Percentiles rank a stretch among this genome's conserved stretches.
Conservation (phyloP, 2,888 invertebrate genomes). For the Platynereis dumerilii region DNA sequence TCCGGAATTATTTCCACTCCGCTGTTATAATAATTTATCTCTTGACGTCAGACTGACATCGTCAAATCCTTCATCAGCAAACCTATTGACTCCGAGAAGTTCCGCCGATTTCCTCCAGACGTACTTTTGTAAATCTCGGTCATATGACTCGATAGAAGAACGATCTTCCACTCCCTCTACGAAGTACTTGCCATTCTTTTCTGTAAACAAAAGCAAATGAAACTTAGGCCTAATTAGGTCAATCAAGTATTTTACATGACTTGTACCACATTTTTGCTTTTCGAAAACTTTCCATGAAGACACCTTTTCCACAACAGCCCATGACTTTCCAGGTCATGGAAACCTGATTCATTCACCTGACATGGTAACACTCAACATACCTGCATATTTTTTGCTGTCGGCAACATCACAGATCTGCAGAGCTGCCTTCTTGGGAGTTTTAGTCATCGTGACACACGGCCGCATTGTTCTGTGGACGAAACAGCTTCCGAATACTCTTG, state of each 20-base stretch:
- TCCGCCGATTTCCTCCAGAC: conserved; percentile 35
- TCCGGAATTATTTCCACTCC: too few species aligned
- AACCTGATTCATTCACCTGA: too few species aligned
- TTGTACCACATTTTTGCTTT: too few species aligned
- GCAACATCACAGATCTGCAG: conserved; percentile 33
- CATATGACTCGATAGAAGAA: conserved; percentile 41
- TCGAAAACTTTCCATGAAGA: too few species aligned
- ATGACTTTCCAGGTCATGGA: too few species aligned
- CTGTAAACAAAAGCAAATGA: conserved; percentile 29
- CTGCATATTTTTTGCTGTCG: conserved; percentile 37
- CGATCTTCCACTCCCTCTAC: conserved; percentile 36
- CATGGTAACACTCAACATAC: too few species aligned
- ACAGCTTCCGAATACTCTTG: conserved; percentile 27
- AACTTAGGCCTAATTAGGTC: too few species aligned
- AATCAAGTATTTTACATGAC: too few species aligned
- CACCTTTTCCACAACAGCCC: not conserved
- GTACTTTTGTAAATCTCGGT: conserved; percentile 35
- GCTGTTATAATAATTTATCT: too few species aligned
- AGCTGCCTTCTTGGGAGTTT: conserved; percentile 32
- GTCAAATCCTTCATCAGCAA: conserved; percentile 35
- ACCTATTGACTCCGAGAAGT: conserved; percentile 27
- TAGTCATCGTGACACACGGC: conserved; percentile 28
- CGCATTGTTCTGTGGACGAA: conserved; percentile 33
- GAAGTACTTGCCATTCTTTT: conserved; percentile 37
- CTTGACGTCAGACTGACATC: conserved; percentile 35